Base-by-base conservation (phyloP, 2,797 vertebrate genomes). In the Cichlasoma orientale region DNA sequence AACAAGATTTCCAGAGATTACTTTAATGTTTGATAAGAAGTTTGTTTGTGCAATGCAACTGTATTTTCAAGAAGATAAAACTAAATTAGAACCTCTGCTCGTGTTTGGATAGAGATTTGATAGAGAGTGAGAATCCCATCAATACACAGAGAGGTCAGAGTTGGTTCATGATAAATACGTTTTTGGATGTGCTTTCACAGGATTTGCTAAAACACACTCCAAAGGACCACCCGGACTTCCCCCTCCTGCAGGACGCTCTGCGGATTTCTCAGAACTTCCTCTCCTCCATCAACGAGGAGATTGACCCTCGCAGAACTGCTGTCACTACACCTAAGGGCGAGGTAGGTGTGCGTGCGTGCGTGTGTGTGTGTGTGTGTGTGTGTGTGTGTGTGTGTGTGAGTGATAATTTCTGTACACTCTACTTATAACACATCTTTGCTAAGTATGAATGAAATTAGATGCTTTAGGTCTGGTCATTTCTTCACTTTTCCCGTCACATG, bases 231-330 rank as follows among this genome's bases (percentile, higher is more conserved):
- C 98, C 98, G 0, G 98, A 99, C 94, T 99, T 99, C 90, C 97
- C 97, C 0, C 94, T 99, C 55, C 96, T 99, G 14, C 98, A 99
- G 94, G 97, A 99, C 0, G 98, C 98, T 11, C 95, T 99, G 76
- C 95, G 98, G 74, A 99, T 99, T 94, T 99, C 98, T 1, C 98
- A 99, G 93, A 99, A 98, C 93, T 99, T 99, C 90, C 96, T 99
- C 19, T 99, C 98, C 89, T 99, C 97, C 93, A 99, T 99, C 94
- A 99, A 99, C 8, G 98, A 99, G 92, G 98, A 99, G 91, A 98
- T 99, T 0, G 98, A 98, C 79, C 97, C 97, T 3, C 96, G 98
- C 77, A 95, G 97, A 88, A 99, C 98, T 1, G 97, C 98, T 0
- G 97, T 99, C 91, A 99, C 98, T 38, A 99, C 98, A 1, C 98